Percentiles rank a stretch among this genome's conserved stretches.
Conservation (phyloP, 2,888 invertebrate genomes). For the Melolontha melolontha region DNA sequence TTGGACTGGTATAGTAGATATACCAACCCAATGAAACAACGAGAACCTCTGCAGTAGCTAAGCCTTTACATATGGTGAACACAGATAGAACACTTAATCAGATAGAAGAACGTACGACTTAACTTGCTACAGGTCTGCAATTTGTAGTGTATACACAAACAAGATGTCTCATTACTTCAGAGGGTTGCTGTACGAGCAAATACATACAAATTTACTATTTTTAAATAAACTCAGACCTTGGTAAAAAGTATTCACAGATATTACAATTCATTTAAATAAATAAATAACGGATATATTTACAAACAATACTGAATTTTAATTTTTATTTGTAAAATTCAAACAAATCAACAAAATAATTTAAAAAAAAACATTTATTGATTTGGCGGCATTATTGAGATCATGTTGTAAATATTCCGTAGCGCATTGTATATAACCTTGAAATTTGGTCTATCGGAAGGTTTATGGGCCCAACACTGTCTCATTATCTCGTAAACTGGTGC, state of each 20-base stretch:
- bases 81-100: too few relatives aligned
- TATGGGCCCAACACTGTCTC: slow-evolving; percentile 93
- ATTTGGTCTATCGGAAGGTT: slow-evolving; percentile 86
- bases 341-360: slow-evolving; percentile 9
- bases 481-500: slow-evolving; percentile 89
- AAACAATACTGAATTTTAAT: slow-evolving; percentile 29
- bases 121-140: too few relatives aligned
- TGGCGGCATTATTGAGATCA: slow-evolving; percentile 46
- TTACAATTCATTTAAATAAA: slow-evolving; percentile 2
- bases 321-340: slow-evolving; percentile 5
- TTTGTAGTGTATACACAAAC: too few relatives aligned
- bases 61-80: too few relatives aligned
- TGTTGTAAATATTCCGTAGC: slow-evolving; percentile 65
- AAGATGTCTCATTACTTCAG: too few relatives aligned
- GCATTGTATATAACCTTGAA: slow-evolving; percentile 86
- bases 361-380: slow-evolving; percentile 5
- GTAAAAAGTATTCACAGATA: slow-evolving; percentile 6
- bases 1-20: too few relatives aligned
- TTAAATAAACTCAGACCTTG: background rate
- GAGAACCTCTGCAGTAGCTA: too few relatives aligned
- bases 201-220: too few relatives aligned
- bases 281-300: slow-evolving; percentile 24
- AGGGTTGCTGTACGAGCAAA: too few relatives aligned
- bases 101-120: too few relatives aligned
- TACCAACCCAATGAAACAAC: too few relatives aligned